Evolutionary conservation across 2,888 invertebrate species (phyloP).

Genomic region (Beris chalybata): DNA sequence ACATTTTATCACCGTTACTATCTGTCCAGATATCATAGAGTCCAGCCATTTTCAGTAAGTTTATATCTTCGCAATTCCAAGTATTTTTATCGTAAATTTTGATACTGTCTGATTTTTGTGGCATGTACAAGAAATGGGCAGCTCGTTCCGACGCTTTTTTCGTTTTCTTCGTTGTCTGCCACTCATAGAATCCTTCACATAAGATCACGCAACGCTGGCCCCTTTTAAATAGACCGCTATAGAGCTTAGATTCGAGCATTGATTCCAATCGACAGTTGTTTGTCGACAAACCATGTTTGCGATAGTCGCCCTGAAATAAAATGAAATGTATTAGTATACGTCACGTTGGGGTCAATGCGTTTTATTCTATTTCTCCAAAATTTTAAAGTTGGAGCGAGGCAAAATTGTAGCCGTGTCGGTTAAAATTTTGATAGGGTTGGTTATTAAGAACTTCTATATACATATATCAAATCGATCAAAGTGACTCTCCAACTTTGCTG

Average conservation of each 20-base stretch:
- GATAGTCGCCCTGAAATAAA: constrained; percentile 62
- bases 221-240: constrained; percentile 64
- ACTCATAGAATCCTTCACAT: constrained; percentile 82
- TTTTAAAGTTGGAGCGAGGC: too few species aligned
- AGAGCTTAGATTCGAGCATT: constrained; percentile 70
- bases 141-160: constrained; percentile 66
- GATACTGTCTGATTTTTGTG: constrained; percentile 58
- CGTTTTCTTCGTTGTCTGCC: constrained; percentile 68
- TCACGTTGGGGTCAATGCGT: too few species aligned
- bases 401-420: too few species aligned
- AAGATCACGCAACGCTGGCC: constrained; percentile 77
- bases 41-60: constrained; percentile 74
- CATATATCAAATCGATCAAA: too few species aligned
- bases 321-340: too few species aligned
- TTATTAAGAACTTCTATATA: too few species aligned
- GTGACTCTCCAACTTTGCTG: too few species aligned
- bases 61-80: constrained; percentile 60
- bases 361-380: too few species aligned
- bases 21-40: constrained; percentile 71
- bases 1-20: constrained; percentile 62
- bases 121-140: constrained; percentile 73
- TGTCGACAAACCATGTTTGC: constrained; percentile 68
- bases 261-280: constrained; percentile 79
- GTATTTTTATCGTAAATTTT: constrained; percentile 61
- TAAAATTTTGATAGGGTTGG: too few species aligned